Conservation (phyloP, 2,888 invertebrate species). For the Parnassius mnemosyne region DNA sequence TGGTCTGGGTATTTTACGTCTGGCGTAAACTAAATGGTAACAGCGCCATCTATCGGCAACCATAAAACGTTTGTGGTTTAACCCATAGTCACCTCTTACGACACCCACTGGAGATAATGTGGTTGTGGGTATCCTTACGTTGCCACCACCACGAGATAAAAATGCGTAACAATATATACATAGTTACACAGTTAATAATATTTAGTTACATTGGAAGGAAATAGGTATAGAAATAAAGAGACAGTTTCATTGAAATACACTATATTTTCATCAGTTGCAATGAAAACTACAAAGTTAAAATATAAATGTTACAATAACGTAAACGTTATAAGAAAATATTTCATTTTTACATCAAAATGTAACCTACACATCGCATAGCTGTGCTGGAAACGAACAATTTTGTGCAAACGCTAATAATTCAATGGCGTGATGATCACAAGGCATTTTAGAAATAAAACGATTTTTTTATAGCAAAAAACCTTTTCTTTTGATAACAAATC, state of each 20-base stretch:
- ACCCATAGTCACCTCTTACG: too few relatives aligned
- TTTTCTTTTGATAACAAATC: neutral
- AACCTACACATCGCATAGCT: constrained; percentile 27
- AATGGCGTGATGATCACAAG: constrained; percentile 27
- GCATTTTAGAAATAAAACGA: neutral
- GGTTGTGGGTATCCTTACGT: too few relatives aligned
- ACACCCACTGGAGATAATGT: too few relatives aligned
- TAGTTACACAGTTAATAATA: too few relatives aligned
- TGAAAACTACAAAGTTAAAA: constrained; percentile 53
- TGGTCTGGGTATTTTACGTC: too few relatives aligned
- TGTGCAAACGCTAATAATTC: constrained; percentile 38
- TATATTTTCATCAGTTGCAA: constrained; percentile 62
- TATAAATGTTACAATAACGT: constrained; percentile 44
- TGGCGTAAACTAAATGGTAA: too few relatives aligned
- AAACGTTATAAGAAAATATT: constrained; percentile 52
- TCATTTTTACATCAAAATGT: constrained; percentile 44
- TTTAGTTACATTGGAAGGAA: neutral
- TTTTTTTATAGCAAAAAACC: neutral
- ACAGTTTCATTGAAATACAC: constrained; percentile 52
- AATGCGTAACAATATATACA: too few relatives aligned
- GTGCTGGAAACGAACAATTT: constrained; percentile 16
- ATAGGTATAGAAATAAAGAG: constrained; percentile 30
- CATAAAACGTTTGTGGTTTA: too few relatives aligned
- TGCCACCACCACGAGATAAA: too few relatives aligned
- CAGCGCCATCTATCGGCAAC: too few relatives aligned